phyloP scores from a whole-genome alignment of 2,797 vertebrate genomes.

The Thripadectes ignobilis region DNA sequence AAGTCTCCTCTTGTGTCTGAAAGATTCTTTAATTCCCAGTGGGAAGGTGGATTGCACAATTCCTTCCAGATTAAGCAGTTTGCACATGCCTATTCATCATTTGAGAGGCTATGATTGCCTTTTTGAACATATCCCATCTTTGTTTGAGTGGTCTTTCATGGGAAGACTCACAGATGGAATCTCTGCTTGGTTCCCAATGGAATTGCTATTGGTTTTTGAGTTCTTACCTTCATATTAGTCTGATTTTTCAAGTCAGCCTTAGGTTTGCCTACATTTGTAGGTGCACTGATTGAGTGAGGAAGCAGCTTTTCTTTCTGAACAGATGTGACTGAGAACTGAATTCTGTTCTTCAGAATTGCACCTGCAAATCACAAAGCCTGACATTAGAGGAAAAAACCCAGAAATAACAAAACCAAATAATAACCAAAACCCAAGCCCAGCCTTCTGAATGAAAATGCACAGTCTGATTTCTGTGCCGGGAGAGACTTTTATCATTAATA shows the following conservation, averaged over 20 bases:
- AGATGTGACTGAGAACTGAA: background rate
- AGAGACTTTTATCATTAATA: background rate
- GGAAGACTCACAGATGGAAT: background rate
- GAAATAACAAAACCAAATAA: background rate
- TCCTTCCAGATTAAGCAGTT: background rate
- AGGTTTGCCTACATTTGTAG: background rate
- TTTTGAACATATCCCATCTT: background rate
- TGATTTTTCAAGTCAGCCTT: background rate
- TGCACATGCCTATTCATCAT: background rate
- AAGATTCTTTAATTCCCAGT: background rate
- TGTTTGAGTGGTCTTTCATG: background rate
- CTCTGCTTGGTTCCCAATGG: background rate
- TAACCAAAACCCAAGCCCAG: background rate
- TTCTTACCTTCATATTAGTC: background rate
- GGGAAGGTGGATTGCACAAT: background rate
- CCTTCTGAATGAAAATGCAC: background rate
- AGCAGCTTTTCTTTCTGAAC: background rate
- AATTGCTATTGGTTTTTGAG: background rate
- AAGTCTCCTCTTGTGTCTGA: background rate
- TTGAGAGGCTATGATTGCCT: background rate
- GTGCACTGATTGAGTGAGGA: background rate
- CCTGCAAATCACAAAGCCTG: background rate
- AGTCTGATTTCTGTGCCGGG: background rate
- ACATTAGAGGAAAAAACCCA: background rate
- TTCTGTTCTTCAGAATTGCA: background rate